Evolutionary conservation across 2,888 invertebrate species (phyloP).

Genomic region (Tupiocoris notatus): DNA sequence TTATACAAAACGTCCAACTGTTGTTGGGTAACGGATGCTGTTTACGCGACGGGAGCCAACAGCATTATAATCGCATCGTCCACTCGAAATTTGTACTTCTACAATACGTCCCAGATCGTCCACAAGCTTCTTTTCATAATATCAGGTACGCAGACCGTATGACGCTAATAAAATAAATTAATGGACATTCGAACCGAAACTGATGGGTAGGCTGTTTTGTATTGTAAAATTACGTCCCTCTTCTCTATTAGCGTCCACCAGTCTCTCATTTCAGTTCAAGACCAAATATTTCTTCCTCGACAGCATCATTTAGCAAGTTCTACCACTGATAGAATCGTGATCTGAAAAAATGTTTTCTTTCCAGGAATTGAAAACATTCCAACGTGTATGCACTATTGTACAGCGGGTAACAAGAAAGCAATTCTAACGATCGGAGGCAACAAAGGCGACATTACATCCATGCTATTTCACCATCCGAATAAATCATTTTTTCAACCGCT

Average conservation of each 20-base stretch:
- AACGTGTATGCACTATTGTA: slow-evolving; percentile 57
- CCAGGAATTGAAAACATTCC: slow-evolving; percentile 52
- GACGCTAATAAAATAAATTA: no score
- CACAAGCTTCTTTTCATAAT: slow-evolving; percentile 58
- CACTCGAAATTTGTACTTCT: slow-evolving; percentile 62
- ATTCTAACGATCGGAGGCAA: slow-evolving; percentile 61
- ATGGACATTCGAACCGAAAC: no score
- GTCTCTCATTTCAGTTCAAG: no score
- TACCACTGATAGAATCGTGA: no score
- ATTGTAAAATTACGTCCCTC: no score
- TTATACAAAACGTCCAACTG: slow-evolving; percentile 17
- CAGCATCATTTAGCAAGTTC: no score
- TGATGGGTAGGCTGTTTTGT: no score
- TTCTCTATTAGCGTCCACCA: no score
- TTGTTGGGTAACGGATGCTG: slow-evolving; percentile 63
- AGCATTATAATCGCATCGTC: slow-evolving; percentile 60
- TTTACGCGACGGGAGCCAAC: slow-evolving; percentile 60
- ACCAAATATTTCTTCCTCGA: no score
- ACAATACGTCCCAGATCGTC: slow-evolving; percentile 61
- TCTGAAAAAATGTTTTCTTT: slow-evolving; percentile 47
- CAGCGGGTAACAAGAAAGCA: slow-evolving; percentile 53
- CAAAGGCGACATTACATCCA: slow-evolving; percentile 58
- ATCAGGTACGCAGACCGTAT: slow-evolving; percentile 8
- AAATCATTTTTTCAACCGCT: slow-evolving; percentile 59
- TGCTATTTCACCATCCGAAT: slow-evolving; percentile 60